These are phyloP conservation scores for Nephotettix cincticeps DNA, from an alignment of 1,140 invertebrate species.

Conservation along the genomic window DNA sequence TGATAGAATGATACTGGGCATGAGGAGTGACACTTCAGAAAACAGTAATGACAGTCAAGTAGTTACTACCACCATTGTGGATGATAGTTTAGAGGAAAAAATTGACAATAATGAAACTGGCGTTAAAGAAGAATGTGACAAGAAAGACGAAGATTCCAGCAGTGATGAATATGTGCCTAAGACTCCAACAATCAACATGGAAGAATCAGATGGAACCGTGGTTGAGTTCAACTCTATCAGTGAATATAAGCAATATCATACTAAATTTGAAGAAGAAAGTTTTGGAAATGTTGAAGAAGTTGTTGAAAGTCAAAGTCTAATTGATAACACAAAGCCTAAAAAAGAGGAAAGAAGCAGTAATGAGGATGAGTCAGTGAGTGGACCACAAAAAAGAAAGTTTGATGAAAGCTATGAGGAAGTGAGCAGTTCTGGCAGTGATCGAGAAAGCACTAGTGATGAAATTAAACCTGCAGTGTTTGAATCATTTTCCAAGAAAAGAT, in stretches of 20 bases:
- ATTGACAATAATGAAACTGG: slow-evolving; percentile 46
- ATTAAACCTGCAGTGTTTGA: slow-evolving; percentile 18
- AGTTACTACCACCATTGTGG: slow-evolving; percentile 8
- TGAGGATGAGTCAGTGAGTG: slow-evolving; percentile 50
- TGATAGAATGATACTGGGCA: neutral
- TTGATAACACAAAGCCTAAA: slow-evolving; percentile 35
- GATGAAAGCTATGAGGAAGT: slow-evolving; percentile 31
- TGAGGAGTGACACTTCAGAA: neutral
- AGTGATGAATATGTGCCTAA: slow-evolving; percentile 28
- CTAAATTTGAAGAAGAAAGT: slow-evolving; percentile 48
- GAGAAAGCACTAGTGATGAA: slow-evolving; percentile 21
- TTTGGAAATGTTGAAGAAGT: slow-evolving; percentile 38
- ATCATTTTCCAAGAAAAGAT: slow-evolving; percentile 33
- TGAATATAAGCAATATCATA: slow-evolving; percentile 36
- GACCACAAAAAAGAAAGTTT: slow-evolving; percentile 45
- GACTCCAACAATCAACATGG: slow-evolving; percentile 44
- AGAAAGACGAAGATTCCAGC: slow-evolving; percentile 14
- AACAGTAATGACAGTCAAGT: neutral
- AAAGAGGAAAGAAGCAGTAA: slow-evolving; percentile 52
- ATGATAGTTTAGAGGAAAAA: slow-evolving; percentile 1
- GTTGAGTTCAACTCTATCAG: neutral
- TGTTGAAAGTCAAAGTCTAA: neutral
- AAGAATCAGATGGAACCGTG: slow-evolving; percentile 43
- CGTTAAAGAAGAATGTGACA: slow-evolving; percentile 46
- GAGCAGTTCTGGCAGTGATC: slow-evolving; percentile 31